Evolutionary conservation across 2,113 vertebrate genomes (phyloP).

Genomic region (Terrapene triunguis): DNA sequence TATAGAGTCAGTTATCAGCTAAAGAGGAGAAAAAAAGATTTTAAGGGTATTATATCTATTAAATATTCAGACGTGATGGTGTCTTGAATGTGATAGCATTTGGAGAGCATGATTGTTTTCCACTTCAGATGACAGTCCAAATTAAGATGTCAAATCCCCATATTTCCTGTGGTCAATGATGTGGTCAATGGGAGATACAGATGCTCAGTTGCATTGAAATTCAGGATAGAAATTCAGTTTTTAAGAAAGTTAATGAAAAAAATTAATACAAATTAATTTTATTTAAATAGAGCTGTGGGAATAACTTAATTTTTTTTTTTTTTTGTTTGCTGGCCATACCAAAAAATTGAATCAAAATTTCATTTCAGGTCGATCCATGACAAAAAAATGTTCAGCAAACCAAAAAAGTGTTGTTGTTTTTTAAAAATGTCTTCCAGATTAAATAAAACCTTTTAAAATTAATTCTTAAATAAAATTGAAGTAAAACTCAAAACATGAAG

Average conservation of each 20-base stretch:
- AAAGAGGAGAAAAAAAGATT: not conserved
- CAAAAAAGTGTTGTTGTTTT: too few species aligned
- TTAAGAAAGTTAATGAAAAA: not conserved
- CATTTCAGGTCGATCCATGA: too few species aligned
- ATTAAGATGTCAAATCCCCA: not conserved
- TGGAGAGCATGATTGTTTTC: accelerated
- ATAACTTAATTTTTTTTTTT: too few species aligned
- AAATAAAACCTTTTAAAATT: too few species aligned
- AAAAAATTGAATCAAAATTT: too few species aligned
- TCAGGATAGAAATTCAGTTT: constrained; percentile 4
- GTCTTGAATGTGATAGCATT: not conserved
- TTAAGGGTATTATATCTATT: not conserved
- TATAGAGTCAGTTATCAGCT: not conserved
- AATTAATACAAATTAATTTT: not conserved
- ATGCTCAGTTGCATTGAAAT: not conserved
- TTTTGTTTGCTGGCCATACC: too few species aligned
- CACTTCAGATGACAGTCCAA: not conserved
- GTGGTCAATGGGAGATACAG: not conserved
- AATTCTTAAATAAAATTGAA: too few species aligned
- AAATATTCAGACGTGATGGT: constrained; percentile 23
- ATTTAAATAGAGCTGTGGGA: not conserved
- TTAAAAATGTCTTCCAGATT: too few species aligned
- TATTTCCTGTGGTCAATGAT: not conserved
- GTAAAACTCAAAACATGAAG: too few species aligned
- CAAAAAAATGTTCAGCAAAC: too few species aligned